Evolutionary conservation across 1,140 invertebrate species (phyloP), one percentile per base, ranked within the genome.

Genomic region (Trissolcus basalis): DNA sequence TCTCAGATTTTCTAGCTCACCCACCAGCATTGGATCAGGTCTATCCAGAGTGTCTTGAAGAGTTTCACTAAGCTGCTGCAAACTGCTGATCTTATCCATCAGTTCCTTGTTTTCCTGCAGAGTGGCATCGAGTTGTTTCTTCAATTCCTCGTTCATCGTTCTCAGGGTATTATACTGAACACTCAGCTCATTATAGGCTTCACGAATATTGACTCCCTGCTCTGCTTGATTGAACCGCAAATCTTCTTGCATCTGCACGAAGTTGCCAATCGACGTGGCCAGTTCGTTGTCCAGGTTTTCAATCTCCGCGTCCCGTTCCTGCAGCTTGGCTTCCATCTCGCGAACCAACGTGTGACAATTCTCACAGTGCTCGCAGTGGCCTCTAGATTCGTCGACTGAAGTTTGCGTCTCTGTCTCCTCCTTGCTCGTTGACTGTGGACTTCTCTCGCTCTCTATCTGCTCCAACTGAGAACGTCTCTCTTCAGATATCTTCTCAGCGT

Each of bases 291-390:
- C 92, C 44, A 94, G 86, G 51, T 90, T 92, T 82, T 94, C 93
- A 44, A 94, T 92, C 71, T 93, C 92, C 8, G 92, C 89, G 77
- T 94, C 92, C 50, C 92, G 85, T 83, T 94, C 92, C 81, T 93
- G 91, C 14, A 94, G 81, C 84, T 94, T 94, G 4, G 91, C 91
- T 53, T 92, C 86, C 10, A 87, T 76, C 0, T 81, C 80, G 12
- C 82, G 82, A 0, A 87, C 75, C 27, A 82, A 44, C 0, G 71
- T 80, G 0, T 81, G 78, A 51, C 80, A 87, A 33, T 78, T 80
- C 15, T 82, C 82, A 12, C 85, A 87, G 39, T 78, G 79, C 4
- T 79, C 81, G 6, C 83, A 86, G 2, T 72, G 58, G 0, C 50
- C 55, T 45, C 49, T 53, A 0, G 12, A 1, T 10, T 79, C 65